Evolutionary conservation across 1,140 invertebrate species (phyloP).

Genomic region (Drosophila ironensis): DNA sequence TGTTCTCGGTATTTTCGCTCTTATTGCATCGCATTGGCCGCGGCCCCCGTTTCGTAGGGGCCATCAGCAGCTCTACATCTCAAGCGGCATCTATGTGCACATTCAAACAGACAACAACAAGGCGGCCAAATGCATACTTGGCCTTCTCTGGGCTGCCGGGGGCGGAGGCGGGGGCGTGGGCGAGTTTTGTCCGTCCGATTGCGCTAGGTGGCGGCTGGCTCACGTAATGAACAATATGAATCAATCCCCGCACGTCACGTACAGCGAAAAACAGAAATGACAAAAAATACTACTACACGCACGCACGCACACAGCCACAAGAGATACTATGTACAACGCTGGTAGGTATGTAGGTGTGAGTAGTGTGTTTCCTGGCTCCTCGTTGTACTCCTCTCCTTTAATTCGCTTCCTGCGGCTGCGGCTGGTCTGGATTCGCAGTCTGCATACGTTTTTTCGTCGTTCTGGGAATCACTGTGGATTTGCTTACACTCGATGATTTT

Average conservation of each 20-base stretch:
- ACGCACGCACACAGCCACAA: conserved; percentile 49
- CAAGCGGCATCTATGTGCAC: conserved; percentile 56
- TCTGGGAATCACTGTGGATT: conserved; percentile 25
- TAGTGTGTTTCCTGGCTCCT: neutral
- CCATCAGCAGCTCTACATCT: conserved; percentile 69
- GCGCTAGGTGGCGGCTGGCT: conserved; percentile 30
- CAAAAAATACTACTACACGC: conserved; percentile 39
- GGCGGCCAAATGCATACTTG: conserved; percentile 3
- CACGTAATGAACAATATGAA: conserved; percentile 72
- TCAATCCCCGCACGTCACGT: conserved; percentile 60
- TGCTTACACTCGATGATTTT: conserved; percentile 13
- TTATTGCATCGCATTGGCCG: conserved; percentile 59
- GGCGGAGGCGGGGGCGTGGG: no score
- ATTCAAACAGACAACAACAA: conserved; percentile 49
- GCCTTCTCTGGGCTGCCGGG: conserved; percentile 4
- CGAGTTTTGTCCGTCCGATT: conserved; percentile 10
- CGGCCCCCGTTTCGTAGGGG: conserved; percentile 56
- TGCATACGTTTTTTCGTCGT: neutral
- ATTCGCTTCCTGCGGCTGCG: neutral
- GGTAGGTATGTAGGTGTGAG: neutral
- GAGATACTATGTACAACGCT: no score
- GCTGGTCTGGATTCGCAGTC: neutral
- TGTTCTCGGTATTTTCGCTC: no score
- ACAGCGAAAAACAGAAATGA: conserved; percentile 45
- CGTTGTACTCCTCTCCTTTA: conserved; percentile 1